Evolutionary conservation across 2,113 vertebrate species (phyloP).

Genomic region (Prionailurus viverrinus): DNA sequence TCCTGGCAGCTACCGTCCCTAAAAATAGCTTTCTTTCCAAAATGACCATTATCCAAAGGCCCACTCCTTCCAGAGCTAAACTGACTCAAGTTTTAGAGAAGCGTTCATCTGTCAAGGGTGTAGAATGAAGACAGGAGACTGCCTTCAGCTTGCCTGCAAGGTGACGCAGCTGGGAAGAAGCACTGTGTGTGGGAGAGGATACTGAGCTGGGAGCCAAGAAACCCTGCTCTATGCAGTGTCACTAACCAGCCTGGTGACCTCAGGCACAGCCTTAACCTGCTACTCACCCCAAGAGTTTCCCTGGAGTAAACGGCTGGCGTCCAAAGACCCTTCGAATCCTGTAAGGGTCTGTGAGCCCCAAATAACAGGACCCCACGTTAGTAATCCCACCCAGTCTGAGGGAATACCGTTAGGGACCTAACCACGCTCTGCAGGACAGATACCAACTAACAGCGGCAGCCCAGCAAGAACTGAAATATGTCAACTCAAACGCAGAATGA

Average conservation of each 20-base stretch:
- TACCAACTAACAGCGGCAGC: background rate
- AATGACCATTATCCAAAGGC: background rate
- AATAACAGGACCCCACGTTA: background rate
- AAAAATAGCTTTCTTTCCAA: constrained; percentile 41
- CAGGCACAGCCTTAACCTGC: background rate
- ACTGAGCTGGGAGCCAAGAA: background rate
- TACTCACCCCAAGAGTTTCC: background rate
- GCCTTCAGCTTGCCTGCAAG: background rate
- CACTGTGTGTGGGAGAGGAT: background rate
- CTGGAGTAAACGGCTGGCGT: background rate
- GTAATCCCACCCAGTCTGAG: background rate
- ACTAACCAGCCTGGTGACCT: background rate
- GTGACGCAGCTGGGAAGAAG: background rate
- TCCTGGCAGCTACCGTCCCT: background rate
- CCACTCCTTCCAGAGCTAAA: background rate
- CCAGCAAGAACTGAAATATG: background rate
- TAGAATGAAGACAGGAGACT: background rate
- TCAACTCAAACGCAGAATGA: background rate
- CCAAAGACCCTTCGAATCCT: background rate
- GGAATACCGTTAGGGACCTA: background rate
- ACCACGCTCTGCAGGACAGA: background rate
- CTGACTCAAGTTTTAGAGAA: background rate
- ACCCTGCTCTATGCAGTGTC: background rate
- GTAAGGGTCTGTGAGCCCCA: background rate
- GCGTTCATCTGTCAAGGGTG: no score